A percentile compares a stretch with the other conserved stretches of the same genome.
These are phyloP conservation scores for Ostrea edulis DNA, from an alignment of 1,140 invertebrate genomes.

Conservation along the genomic window DNA sequence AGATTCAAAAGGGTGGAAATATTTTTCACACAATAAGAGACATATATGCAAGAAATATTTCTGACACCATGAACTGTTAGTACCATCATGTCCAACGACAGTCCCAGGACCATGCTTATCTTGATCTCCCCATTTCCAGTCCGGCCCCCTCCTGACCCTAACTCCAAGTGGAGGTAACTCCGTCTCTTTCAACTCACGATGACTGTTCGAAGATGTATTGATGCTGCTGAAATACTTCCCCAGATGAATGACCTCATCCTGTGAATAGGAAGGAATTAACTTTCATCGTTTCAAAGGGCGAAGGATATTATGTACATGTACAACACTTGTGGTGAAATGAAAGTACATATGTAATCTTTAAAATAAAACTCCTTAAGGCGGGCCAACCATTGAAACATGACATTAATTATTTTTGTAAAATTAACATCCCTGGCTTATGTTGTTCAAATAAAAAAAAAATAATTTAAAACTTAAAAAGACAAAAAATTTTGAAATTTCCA, in stretches of 20 bases:
- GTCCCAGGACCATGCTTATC: slow-evolving; percentile 58
- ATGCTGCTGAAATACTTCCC: not conserved
- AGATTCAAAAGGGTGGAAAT: no score
- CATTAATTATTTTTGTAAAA: no score
- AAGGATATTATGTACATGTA: no score
- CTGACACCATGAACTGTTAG: not conserved
- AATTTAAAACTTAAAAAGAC: no score
- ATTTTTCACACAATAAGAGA: not conserved
- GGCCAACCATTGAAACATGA: no score
- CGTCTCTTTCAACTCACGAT: not conserved
- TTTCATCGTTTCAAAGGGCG: not conserved
- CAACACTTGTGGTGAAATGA: no score
- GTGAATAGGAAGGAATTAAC: not conserved
- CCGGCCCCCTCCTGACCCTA: slow-evolving; percentile 53
- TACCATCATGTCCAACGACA: slow-evolving; percentile 45
- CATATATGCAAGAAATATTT: not conserved
- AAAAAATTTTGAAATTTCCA: no score
- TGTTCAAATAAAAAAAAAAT: no score
- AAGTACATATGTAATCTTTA: no score
- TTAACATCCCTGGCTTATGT: no score
- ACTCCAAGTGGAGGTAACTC: slow-evolving; percentile 52
- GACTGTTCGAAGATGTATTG: not conserved
- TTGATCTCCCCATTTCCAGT: slow-evolving; percentile 59
- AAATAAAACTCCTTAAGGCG: no score
- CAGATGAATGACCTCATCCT: slow-evolving; percentile 24